Evolutionary conservation across 2,888 invertebrate species (phyloP).

Genomic region (Sericinus montela): DNA sequence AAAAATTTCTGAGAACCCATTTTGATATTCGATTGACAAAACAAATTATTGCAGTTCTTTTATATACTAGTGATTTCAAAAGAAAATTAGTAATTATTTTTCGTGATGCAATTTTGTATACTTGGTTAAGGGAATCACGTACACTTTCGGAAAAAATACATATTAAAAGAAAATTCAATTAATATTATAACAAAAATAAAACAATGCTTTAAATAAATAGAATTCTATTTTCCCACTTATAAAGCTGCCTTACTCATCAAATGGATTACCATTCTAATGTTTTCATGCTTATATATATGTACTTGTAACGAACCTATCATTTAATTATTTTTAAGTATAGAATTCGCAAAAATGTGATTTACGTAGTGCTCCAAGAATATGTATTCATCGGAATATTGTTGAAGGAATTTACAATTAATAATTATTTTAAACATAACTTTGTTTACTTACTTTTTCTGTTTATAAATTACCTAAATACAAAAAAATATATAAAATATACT

Average conservation of each 20-base stretch:
- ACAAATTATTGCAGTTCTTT: conserved; percentile 33
- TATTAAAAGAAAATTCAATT: not conserved
- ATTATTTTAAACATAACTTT: too few species aligned
- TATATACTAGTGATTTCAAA: conserved; percentile 60
- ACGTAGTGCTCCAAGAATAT: too few species aligned
- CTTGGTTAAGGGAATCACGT: conserved; percentile 45
- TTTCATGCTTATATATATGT: not conserved
- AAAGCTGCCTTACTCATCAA: not conserved
- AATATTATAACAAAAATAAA: not conserved
- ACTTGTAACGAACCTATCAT: too few species aligned
- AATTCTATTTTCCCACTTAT: not conserved
- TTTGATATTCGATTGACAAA: conserved; percentile 40
- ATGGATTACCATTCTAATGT: not conserved
- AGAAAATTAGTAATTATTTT: conserved; percentile 40
- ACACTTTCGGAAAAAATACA: conserved; percentile 19
- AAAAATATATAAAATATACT: too few species aligned
- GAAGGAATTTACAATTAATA: too few species aligned
- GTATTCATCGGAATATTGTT: too few species aligned
- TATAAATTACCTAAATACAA: too few species aligned
- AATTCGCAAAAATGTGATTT: too few species aligned
- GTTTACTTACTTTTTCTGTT: too few species aligned
- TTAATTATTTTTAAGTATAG: too few species aligned
- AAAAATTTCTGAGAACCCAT: conserved; percentile 43
- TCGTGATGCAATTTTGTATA: conserved; percentile 34
- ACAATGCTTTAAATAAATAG: not conserved